Evolutionary conservation across 35 echinoderm and acorn worm genomes (phyloP), one percentile per base, ranked within the genome.

Genomic region (Patiria miniata): DNA sequence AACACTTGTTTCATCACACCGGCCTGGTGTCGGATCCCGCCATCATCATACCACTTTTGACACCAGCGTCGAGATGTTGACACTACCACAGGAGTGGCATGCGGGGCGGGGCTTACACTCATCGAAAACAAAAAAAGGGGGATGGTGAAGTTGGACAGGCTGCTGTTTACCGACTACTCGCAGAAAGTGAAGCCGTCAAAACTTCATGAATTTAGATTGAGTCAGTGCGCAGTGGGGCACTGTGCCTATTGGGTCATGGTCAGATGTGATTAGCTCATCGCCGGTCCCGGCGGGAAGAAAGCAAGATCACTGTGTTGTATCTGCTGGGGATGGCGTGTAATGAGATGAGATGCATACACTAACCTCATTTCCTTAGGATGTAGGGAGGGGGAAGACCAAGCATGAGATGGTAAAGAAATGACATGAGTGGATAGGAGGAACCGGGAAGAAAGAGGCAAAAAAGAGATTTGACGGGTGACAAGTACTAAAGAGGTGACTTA

Each of bases 151-250:
- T 8, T 8, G 32, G 78, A 18, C 14, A 17, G 39, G 33, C 2
- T 7, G 17, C 38, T 40, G 37, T 80, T 40, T 80, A 39, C 44
- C 39, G 33, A 16, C 15, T 80, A 8, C 38, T 44, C 37, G 14
- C 29, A 37, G 65, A 82, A 84, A 51, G 34, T 81, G 38, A 52
- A 59, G 61, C 81, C 83, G 40, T 90, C 73, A 90, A 90, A 84
- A 82, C n/a, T 83, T 83, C 81, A 90, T 90, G 88, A 90, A 90
- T 90, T 90, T 90, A 84, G 65, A 90, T 78, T 84, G 88, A 68
- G 60, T 86, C 84, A 42, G 69, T 42, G 32, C n/a, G 40, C 81
- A 61, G 69, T 39, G 28, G 65, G 52, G 87, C 37, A 47, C 30
- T 73, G 65, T 73, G 65, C 65, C 54, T 53, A 84, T 34, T 84